A percentile compares a stretch with the other conserved stretches of the same genome.
phyloP scores from a whole-genome alignment of 2,797 vertebrate species.

The Rhinoraja longicauda region DNA sequence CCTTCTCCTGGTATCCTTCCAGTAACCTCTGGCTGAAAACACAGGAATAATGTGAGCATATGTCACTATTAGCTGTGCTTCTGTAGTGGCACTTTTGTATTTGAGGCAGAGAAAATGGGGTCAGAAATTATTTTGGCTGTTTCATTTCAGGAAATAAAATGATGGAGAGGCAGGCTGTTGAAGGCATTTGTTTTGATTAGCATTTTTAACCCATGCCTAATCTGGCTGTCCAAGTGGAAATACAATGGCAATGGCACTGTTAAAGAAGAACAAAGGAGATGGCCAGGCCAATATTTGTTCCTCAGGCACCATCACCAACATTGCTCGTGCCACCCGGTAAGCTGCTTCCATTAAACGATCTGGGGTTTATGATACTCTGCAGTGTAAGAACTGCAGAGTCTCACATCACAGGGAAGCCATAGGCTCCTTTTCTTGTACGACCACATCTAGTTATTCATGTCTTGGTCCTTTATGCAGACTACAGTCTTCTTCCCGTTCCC shows the following conservation, averaged over 20 bases:
- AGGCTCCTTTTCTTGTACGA: neutral
- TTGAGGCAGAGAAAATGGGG: neutral
- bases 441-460: neutral
- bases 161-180: neutral
- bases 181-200: too few relatives aligned
- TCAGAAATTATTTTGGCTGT: neutral
- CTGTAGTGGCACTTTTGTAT: neutral
- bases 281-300: neutral
- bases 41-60: neutral
- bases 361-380: neutral
- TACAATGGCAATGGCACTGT: neutral
- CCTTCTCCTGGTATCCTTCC: neutral
- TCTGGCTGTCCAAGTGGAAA: neutral
- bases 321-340: neutral
- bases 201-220: neutral
- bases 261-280: neutral
- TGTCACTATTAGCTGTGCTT: neutral
- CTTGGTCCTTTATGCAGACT: neutral
- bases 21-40: neutral
- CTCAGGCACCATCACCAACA: neutral
- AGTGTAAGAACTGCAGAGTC: neutral
- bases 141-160: neutral
- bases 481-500: neutral
- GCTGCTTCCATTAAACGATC: neutral
- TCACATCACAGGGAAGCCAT: neutral